Evolutionary conservation across 2,797 vertebrate species (phyloP).

Genomic region (Premnoplex brunnescens): DNA sequence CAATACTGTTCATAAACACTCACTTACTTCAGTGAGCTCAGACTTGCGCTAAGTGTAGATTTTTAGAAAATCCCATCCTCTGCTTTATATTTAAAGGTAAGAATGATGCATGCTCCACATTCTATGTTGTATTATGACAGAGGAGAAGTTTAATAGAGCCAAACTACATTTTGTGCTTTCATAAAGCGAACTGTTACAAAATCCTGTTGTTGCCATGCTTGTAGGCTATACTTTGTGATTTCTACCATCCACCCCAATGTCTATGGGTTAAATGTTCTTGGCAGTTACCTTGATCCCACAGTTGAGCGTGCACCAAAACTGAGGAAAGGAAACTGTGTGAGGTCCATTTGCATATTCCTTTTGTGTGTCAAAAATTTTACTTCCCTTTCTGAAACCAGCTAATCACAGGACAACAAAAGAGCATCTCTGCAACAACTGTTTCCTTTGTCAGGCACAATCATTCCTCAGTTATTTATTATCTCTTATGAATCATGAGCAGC

Average conservation of each 20-base stretch:
- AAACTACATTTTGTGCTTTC: background rate
- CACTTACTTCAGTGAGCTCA: background rate
- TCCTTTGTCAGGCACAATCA: background rate
- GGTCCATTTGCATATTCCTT: background rate
- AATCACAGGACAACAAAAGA: background rate
- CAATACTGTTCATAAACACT: background rate
- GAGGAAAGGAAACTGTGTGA: background rate
- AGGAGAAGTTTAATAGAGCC: background rate
- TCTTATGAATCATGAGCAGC: background rate
- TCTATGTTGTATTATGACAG: background rate
- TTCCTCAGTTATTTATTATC: slow-evolving; percentile 36
- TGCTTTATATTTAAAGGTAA: background rate
- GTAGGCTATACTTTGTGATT: background rate
- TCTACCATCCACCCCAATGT: background rate
- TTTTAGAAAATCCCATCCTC: background rate
- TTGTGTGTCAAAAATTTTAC: background rate
- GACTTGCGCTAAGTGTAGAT: background rate
- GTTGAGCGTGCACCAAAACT: background rate
- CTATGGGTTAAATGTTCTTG: background rate
- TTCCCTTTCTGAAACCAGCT: slow-evolving; percentile 11
- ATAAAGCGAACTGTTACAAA: background rate
- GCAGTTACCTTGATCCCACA: background rate
- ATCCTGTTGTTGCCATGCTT: background rate
- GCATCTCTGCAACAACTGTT: background rate
- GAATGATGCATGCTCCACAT: background rate